Evolutionary conservation across 2,797 vertebrate species (phyloP).

Genomic region (Manis javanica): DNA sequence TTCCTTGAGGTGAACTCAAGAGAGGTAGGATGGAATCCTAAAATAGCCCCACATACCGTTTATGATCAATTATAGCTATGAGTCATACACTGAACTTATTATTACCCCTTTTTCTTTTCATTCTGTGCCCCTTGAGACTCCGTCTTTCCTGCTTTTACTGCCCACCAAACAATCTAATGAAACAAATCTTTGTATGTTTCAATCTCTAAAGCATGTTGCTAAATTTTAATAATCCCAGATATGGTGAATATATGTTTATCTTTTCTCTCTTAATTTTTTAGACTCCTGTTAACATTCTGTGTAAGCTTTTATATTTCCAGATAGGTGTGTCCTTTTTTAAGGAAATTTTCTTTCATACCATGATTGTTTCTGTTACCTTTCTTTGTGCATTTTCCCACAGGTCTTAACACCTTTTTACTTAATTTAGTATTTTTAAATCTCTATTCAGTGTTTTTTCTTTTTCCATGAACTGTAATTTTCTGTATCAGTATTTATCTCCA

Average conservation of each 20-base stretch:
- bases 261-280: not conserved
- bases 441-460: not conserved
- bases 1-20: not conserved
- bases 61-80: not conserved
- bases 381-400: not conserved
- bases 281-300: not conserved
- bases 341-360: not conserved
- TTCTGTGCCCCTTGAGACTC: not conserved
- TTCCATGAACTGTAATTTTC: slow-evolving; percentile 28
- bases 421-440: not conserved
- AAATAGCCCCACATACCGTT: too few relatives aligned
- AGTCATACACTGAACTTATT: not conserved
- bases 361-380: slow-evolving; percentile 10
- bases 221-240: not conserved
- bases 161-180: not conserved
- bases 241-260: not conserved
- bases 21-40: not conserved
- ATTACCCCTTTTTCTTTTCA: not conserved
- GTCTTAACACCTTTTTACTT: not conserved
- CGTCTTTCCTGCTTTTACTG: not conserved
- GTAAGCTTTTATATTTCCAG: not conserved
- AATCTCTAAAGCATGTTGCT: not conserved
- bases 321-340: not conserved
- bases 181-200: not conserved
- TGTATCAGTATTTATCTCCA: not conserved